A percentile compares a stretch with the other conserved stretches of the same genome.
Evolutionary conservation across 2,888 invertebrate species (phyloP).

Genomic region (Eupeodes luniger): DNA sequence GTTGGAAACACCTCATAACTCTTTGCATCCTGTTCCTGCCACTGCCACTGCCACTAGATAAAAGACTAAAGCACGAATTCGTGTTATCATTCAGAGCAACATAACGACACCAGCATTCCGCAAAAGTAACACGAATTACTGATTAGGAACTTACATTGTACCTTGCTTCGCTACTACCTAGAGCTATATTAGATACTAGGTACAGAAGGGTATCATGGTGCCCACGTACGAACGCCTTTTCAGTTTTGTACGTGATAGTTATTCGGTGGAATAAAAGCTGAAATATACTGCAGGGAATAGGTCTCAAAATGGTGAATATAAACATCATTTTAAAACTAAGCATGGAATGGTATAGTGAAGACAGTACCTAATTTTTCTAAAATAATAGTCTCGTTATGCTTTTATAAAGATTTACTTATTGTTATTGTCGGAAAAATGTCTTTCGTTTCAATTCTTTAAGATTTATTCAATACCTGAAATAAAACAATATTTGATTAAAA

Average conservation of each 20-base stretch:
- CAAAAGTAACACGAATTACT: slow-evolving; percentile 74
- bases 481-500: no score
- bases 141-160: slow-evolving; percentile 69
- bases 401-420: not conserved
- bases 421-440: not conserved
- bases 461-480: no score
- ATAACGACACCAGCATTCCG: slow-evolving; percentile 63
- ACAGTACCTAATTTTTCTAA: slow-evolving; percentile 3
- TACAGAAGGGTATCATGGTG: slow-evolving; percentile 42
- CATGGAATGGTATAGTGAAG: not conserved
- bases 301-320: slow-evolving; percentile 52
- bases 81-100: slow-evolving; percentile 44
- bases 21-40: slow-evolving; percentile 12
- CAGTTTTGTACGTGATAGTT: slow-evolving; percentile 69
- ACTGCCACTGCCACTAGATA: slow-evolving; percentile 2
- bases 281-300: slow-evolving; percentile 6
- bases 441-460: no score
- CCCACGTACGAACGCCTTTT: slow-evolving; percentile 70
- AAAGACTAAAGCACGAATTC: slow-evolving; percentile 39
- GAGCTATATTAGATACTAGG: not conserved
- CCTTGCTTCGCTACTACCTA: not conserved
- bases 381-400: slow-evolving; percentile 1
- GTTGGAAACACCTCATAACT: slow-evolving; percentile 59
- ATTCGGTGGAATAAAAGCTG: slow-evolving; percentile 28
- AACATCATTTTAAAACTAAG: slow-evolving; percentile 36